A percentile compares a stretch with the other conserved stretches of the same genome.
phyloP scores from a whole-genome alignment of 2,888 invertebrate genomes.

The Pheosia tremula region DNA sequence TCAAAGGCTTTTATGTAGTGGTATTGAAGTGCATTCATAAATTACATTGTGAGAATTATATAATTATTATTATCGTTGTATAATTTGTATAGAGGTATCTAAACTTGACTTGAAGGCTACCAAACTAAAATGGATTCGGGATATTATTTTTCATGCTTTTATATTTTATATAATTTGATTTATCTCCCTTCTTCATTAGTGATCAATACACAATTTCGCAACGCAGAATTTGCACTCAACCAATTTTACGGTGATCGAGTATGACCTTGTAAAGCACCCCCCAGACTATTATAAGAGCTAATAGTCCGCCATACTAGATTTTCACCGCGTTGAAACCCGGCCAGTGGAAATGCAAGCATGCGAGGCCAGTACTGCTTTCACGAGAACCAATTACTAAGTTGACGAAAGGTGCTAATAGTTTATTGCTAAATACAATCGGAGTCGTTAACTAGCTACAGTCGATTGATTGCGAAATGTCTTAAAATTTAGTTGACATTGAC shows the following conservation, averaged over 20 bases:
- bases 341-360: slow-evolving; percentile 55
- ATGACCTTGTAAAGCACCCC: slow-evolving; percentile 59
- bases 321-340: slow-evolving; percentile 62
- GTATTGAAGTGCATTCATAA: slow-evolving; percentile 8
- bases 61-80: no score
- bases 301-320: slow-evolving; percentile 46
- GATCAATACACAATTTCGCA: slow-evolving; percentile 51
- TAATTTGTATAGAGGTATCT: no score
- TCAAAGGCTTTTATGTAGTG: not conserved
- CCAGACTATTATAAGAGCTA: slow-evolving; percentile 35
- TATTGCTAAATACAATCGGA: slow-evolving; percentile 3
- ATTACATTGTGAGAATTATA: not conserved
- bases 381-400: slow-evolving; percentile 35
- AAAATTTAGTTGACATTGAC: not conserved
- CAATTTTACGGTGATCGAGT: slow-evolving; percentile 45
- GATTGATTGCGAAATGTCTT: slow-evolving; percentile 24
- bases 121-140: no score
- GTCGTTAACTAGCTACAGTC: not conserved
- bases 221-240: slow-evolving; percentile 51
- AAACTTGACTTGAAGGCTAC: not conserved
- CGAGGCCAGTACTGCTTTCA: slow-evolving; percentile 70
- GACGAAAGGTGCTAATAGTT: slow-evolving; percentile 25
- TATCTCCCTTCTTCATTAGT: slow-evolving; percentile 40
- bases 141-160: no score
- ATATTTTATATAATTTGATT: slow-evolving; percentile 7